Evolutionary conservation across 2,113 vertebrate genomes (phyloP), one percentile per base, ranked within the genome.

Genomic region (Grus americana): DNA sequence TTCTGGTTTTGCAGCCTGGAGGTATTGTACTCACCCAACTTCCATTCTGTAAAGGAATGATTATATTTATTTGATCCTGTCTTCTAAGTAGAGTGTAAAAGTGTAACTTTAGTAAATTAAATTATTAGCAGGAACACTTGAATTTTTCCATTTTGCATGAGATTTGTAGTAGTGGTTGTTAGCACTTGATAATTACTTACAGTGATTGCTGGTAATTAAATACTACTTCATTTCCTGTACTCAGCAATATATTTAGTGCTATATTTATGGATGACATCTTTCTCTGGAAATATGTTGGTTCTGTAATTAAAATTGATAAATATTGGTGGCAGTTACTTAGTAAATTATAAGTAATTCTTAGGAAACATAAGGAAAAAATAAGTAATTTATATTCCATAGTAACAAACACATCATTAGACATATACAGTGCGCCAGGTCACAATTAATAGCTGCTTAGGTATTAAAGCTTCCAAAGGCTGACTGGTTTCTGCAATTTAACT

Each of bases 171-270:
- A 87, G 49, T 83, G 24, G 52, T 2, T 1, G 88, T 97, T 95
- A 95, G 65, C 66, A 59, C 46, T 87, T 81, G 29, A 91, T 22
- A 87, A 27, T 96, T 98, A 94, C 86, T 86, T 95, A 79, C 15
- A 95, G 68, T 67, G 96, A 95, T 88, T 92, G 47, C 57, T 68
- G 44, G 42, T 88, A 95, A 91, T 97, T 97, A 96, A 97, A 94
- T 92, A 47, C 72, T 94, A 91, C 71, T 98, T 97, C 26, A 96
- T 96, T 97, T 95, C 84, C 71, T 97, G 74, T 83, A 88, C 75
- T 88, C 42, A 92, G 42, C 12, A 87, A 85, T 94, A 88, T 93
- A 96, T 97, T 96, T 79, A 71, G 71, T 92, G 96, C 92, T 78
- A 46, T 95, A 95, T 96, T 96, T 96, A 91, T 90, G 52, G 82